Evolutionary conservation across 2,888 invertebrate species (phyloP).

Genomic region (Agapostemon virescens): DNA sequence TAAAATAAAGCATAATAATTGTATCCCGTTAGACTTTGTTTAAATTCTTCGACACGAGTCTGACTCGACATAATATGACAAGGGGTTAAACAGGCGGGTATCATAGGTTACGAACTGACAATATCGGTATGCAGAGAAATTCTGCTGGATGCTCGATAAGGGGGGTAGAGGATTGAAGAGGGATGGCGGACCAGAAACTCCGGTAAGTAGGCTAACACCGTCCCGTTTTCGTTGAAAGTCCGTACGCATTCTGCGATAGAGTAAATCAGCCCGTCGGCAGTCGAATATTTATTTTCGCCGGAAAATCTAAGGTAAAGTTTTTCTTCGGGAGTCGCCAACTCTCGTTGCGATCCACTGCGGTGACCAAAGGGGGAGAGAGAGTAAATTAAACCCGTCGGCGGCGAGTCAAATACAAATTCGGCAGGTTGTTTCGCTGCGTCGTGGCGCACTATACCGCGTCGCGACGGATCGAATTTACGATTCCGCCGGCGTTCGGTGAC

Average conservation of each 20-base stretch:
- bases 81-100: background rate
- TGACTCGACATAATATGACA: too few species aligned
- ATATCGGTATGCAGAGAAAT: background rate
- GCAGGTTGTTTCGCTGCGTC: conserved; percentile 5
- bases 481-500: background rate
- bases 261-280: conserved; percentile 49
- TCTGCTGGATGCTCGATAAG: background rate
- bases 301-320: conserved; percentile 40
- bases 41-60: too few species aligned
- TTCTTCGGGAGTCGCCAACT: conserved; percentile 28
- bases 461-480: conserved; percentile 32
- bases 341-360: conserved; percentile 29
- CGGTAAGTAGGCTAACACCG: conserved; percentile 45
- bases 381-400: conserved; percentile 42
- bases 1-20: too few species aligned
- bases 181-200: conserved; percentile 9
- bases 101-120: conserved; percentile 4
- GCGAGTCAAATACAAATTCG: conserved; percentile 51
- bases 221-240: conserved; percentile 38
- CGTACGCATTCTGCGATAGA: conserved; percentile 51
- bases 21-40: too few species aligned
- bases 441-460: background rate
- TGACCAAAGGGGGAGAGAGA: conserved; percentile 19
- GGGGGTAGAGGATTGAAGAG: background rate
- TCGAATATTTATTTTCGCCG: conserved; percentile 56